These are phyloP conservation scores for Tanypteryx hageni DNA, from an alignment of 2,888 invertebrate species.

Conservation along the genomic window DNA sequence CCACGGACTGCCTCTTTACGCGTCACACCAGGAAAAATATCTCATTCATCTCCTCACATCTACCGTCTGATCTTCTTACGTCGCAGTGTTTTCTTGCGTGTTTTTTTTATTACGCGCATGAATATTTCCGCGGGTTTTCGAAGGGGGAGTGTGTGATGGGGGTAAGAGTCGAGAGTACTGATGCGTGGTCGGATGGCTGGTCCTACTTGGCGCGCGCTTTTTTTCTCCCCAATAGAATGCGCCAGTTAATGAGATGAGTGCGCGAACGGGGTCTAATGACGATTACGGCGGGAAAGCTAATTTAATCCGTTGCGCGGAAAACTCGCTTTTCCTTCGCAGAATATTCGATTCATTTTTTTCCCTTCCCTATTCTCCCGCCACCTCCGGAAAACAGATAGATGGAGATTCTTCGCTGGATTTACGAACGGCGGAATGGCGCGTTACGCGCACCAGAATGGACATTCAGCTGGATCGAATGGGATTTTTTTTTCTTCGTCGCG, in stretches of 20 bases:
- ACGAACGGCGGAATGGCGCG: conserved; percentile 11
- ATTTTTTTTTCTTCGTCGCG: neutral
- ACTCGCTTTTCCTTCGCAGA: neutral
- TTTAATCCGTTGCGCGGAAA: neutral
- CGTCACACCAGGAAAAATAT: too few relatives aligned
- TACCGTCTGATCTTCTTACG: neutral
- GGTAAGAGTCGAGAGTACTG: neutral
- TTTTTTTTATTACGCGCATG: neutral
- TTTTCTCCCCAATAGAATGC: neutral
- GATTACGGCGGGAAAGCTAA: neutral
- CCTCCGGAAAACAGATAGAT: neutral
- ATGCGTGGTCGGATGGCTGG: neutral
- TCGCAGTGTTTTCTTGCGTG: neutral
- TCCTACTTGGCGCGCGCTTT: neutral
- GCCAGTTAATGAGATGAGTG: neutral
- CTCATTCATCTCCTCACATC: neutral
- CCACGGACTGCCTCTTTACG: too few relatives aligned
- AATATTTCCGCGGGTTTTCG: conserved; percentile 5
- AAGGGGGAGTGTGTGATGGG: neutral
- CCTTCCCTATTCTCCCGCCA: neutral
- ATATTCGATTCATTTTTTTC: neutral
- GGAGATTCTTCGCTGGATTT: neutral
- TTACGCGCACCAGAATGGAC: neutral
- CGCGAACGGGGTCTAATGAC: neutral
- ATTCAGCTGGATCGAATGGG: neutral